Conservation (phyloP, 1,140 invertebrate species). For the Cardiocondyla obscurior region DNA sequence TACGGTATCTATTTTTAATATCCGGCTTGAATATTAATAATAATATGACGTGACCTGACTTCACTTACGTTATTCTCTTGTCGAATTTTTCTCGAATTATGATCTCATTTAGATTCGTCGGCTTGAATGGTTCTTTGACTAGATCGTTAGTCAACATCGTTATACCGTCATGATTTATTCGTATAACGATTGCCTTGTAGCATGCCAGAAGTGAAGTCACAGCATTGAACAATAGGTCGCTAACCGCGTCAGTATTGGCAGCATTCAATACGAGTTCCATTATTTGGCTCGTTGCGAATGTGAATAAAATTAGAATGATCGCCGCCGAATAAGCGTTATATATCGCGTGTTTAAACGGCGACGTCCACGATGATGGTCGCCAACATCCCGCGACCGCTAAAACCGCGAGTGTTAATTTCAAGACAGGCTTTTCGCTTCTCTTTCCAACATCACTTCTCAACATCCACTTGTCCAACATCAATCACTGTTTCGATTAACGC, state of each 20-base stretch:
- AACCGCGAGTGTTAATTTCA: constrained; percentile 30
- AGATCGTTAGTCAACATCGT: constrained; percentile 39
- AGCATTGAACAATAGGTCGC: constrained; percentile 58
- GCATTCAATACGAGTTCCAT: constrained; percentile 27
- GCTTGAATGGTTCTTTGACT: constrained; percentile 19
- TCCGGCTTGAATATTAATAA: no score
- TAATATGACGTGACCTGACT: no score
- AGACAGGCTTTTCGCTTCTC: constrained; percentile 14
- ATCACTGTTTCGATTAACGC: constrained; percentile 6
- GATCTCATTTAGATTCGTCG: constrained; percentile 36
- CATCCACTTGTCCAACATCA: constrained; percentile 33
- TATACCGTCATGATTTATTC: constrained; percentile 31
- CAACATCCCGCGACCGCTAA: constrained; percentile 44
- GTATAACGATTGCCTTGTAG: constrained; percentile 51
- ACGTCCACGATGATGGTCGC: constrained; percentile 39
- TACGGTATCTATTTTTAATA: no score
- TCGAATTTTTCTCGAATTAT: constrained; percentile 59
- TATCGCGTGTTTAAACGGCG: background rate
- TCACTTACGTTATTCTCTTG: constrained; percentile 57
- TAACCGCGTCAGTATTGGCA: constrained; percentile 41
- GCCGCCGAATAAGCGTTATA: constrained; percentile 5
- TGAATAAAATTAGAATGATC: background rate
- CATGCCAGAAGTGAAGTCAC: constrained; percentile 45
- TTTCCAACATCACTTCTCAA: constrained; percentile 1
- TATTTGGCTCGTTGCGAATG: background rate